These are phyloP conservation scores for Bugulina stolonifera DNA, from an alignment of 2,888 invertebrate genomes.

Conservation along the genomic window DNA sequence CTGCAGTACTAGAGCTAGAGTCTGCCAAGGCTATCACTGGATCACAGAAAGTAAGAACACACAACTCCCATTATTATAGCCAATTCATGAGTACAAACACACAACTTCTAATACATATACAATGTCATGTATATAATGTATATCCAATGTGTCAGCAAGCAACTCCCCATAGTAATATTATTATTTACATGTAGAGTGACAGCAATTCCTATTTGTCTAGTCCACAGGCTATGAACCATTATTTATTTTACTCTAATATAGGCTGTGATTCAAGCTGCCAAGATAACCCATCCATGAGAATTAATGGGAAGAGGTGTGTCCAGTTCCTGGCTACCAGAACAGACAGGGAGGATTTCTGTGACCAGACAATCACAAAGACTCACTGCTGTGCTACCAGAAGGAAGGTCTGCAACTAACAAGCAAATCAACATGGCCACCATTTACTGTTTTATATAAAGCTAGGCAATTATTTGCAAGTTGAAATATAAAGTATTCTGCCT, in stretches of 20 bases:
- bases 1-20: background rate
- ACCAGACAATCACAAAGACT: background rate
- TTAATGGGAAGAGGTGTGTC: conserved; percentile 14
- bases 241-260: background rate
- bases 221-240: too few relatives aligned
- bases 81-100: too few relatives aligned
- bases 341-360: background rate
- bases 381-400: conserved; percentile 15
- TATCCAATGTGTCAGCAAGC: too few relatives aligned
- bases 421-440: background rate
- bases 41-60: background rate
- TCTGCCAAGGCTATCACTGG: conserved; percentile 11
- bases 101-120: too few relatives aligned
- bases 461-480: background rate
- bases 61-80: too few relatives aligned
- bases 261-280: conserved; percentile 9
- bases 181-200: too few relatives aligned
- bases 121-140: too few relatives aligned
- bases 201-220: too few relatives aligned
- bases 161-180: too few relatives aligned
- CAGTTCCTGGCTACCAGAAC: background rate
- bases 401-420: background rate
- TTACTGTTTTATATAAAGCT: background rate
- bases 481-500: too few relatives aligned
- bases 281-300: background rate